These are phyloP conservation scores for Chloropsis hardwickii DNA, from an alignment of 2,113 vertebrate genomes.

Conservation along the genomic window DNA sequence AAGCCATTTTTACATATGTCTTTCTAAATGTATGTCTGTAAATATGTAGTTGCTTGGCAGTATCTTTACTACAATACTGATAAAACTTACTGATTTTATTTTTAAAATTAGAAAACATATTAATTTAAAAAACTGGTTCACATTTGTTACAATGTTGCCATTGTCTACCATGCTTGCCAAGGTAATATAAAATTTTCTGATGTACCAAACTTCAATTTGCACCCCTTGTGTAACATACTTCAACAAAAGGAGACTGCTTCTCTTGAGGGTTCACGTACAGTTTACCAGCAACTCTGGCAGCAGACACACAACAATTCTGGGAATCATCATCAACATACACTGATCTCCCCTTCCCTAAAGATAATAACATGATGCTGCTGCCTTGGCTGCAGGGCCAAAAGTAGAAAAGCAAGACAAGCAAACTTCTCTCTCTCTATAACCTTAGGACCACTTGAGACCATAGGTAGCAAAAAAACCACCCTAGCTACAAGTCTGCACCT, in stretches of 20 bases:
- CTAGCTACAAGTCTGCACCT: neutral
- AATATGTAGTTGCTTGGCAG: neutral
- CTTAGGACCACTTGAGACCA: neutral
- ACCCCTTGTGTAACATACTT: neutral
- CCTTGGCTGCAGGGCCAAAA: neutral
- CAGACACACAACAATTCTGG: neutral
- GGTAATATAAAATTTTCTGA: neutral
- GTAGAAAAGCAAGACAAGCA: neutral
- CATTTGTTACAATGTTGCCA: neutral
- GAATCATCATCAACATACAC: neutral
- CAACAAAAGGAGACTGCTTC: neutral
- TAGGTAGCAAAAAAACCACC: neutral
- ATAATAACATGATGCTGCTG: neutral
- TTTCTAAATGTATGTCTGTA: neutral
- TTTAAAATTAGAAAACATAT: neutral
- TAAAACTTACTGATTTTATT: neutral
- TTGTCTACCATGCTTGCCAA: neutral
- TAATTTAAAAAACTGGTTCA: neutral
- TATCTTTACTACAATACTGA: neutral
- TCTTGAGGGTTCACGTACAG: neutral
- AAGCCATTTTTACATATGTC: neutral
- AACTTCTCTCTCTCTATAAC: neutral
- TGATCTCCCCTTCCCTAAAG: neutral
- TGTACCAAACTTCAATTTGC: neutral
- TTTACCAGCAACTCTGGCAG: neutral